phyloP scores from a whole-genome alignment of 2,797 vertebrate species.

The Sebastes baramenuke region DNA sequence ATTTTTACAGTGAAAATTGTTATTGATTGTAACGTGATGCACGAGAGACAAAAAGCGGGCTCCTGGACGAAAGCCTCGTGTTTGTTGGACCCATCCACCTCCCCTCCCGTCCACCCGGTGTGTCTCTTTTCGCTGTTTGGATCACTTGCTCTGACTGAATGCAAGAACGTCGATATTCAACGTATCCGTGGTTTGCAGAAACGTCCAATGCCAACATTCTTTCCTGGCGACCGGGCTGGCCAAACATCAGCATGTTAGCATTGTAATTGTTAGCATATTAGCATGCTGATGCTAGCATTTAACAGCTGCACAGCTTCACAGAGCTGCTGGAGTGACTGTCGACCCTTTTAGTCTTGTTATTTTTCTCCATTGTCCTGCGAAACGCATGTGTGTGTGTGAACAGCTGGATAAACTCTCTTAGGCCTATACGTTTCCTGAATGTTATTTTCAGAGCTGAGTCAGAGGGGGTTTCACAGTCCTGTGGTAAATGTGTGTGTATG shows the following conservation, averaged over 20 bases:
- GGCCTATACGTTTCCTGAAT: conserved; percentile 16
- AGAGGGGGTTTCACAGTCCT: conserved; percentile 4
- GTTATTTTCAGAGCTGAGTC: conserved; percentile 45
- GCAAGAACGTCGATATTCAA: too few species aligned
- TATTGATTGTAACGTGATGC: too few species aligned
- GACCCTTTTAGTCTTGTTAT: not conserved
- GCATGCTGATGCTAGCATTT: not conserved
- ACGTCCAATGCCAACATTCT: too few species aligned
- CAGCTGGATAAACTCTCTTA: conserved; percentile 26
- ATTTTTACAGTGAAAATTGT: too few species aligned
- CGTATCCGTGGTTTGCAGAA: too few species aligned
- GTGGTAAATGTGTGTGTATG: not conserved
- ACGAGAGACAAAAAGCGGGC: too few species aligned
- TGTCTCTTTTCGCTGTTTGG: too few species aligned
- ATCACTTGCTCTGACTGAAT: too few species aligned
- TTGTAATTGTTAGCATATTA: not conserved
- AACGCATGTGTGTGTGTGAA: not conserved
- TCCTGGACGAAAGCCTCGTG: too few species aligned
- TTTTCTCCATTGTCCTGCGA: not conserved
- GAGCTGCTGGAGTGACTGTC: not conserved
- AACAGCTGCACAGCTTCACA: not conserved
- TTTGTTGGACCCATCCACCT: too few species aligned
- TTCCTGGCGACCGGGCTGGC: too few species aligned
- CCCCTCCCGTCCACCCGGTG: too few species aligned
- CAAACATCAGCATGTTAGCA: not conserved